phyloP scores from a whole-genome alignment of 2,888 invertebrate genomes.

The Drosophila colorata region DNA sequence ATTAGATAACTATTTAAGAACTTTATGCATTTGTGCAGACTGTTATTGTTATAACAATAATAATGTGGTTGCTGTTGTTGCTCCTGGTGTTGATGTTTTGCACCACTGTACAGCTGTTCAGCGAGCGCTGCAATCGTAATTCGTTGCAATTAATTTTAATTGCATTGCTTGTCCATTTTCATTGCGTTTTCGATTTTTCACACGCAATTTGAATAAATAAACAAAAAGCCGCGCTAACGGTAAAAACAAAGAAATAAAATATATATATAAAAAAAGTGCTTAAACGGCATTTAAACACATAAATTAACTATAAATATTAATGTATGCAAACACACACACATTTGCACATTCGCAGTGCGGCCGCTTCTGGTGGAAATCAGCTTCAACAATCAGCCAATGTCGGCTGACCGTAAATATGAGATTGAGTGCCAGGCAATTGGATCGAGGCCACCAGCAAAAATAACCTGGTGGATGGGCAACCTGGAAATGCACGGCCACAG shows the following conservation, averaged over 20 bases:
- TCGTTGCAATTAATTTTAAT: conserved; percentile 78
- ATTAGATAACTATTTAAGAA: too few species aligned
- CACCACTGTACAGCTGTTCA: conserved; percentile 25
- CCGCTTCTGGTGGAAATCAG: conserved; percentile 92
- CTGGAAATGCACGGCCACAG: conserved; percentile 87
- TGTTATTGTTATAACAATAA: conserved; percentile 1
- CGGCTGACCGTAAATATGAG: conserved; percentile 93
- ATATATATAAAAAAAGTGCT: conserved; percentile 26
- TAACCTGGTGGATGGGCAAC: conserved; percentile 94
- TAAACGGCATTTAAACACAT: conserved; percentile 70
- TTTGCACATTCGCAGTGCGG: conserved; percentile 87
- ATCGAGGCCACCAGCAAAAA: conserved; percentile 93
- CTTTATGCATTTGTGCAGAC: not conserved
- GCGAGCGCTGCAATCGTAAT: conserved; percentile 57
- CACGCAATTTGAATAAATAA: conserved; percentile 78
- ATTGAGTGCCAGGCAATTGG: conserved; percentile 93
- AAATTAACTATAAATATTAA: conserved; percentile 72
- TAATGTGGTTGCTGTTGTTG: conserved; percentile 10
- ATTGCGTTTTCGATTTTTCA: conserved; percentile 74
- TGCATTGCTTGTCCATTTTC: conserved; percentile 66
- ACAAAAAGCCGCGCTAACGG: conserved; percentile 48
- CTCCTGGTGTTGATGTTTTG: conserved; percentile 27
- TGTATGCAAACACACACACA: conserved; percentile 35
- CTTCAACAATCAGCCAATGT: conserved; percentile 92
- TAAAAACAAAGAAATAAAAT: conserved; percentile 23